phyloP scores from a whole-genome alignment of 2,113 vertebrate species.

The Motacilla alba region DNA sequence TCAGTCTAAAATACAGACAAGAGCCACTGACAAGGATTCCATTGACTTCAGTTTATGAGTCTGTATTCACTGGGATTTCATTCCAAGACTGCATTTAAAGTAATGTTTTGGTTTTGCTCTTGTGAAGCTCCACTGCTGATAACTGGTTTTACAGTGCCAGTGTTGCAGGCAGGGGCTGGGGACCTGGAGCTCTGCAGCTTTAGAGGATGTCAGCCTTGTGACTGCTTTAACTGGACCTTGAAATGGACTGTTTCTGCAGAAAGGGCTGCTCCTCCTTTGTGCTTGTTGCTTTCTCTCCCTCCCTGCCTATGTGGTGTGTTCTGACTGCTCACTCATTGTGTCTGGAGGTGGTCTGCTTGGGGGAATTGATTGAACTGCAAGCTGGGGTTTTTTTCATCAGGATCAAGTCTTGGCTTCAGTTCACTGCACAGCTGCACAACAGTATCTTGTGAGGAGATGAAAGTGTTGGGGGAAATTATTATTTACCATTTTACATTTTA shows the following conservation, averaged over 20 bases:
- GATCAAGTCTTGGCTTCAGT: not conserved
- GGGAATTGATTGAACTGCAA: not conserved
- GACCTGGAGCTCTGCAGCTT: not conserved
- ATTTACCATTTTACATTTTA: not conserved
- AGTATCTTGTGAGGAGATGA: not conserved
- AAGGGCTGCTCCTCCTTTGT: not conserved
- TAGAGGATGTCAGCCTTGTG: not conserved
- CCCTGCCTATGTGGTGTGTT: not conserved
- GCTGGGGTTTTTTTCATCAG: not conserved
- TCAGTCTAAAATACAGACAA: not conserved
- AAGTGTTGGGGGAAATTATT: not conserved
- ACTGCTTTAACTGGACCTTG: not conserved
- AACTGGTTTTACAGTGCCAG: not conserved
- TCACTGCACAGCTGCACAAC: not conserved
- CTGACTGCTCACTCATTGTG: not conserved
- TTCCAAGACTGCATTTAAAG: not conserved
- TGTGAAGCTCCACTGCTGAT: fast-evolving
- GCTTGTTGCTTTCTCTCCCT: not conserved
- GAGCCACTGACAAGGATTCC: not conserved
- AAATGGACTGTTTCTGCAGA: not conserved
- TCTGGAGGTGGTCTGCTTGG: not conserved
- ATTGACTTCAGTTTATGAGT: not conserved
- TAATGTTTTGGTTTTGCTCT: not conserved
- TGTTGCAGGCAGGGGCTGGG: not conserved
- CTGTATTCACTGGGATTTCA: not conserved